Base-by-base conservation (phyloP, 2,888 invertebrate genomes). In the Pegoplata infirma region DNA sequence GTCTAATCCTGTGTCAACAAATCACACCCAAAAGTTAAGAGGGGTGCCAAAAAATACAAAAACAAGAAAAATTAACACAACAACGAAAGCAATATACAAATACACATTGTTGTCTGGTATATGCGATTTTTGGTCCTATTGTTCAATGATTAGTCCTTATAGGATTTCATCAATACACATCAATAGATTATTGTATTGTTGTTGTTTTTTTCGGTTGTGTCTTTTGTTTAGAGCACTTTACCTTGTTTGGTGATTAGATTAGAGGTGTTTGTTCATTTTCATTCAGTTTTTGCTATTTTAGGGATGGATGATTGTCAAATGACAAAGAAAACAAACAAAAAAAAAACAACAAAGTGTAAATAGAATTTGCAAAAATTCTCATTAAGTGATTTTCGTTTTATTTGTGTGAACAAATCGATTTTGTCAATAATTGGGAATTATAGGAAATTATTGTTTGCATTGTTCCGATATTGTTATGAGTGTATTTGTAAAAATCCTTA, bases 121-220 rank as follows among this genome's bases (percentile, higher is more conserved):
- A n/a, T 49, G n/a, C 36, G 8, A 40, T 40, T 40, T 5, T 4
- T 40, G 8, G 14, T 12, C n/a, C 36, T 55, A 68, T 61, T 75
- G 61, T 55, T 47, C 49, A 23, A 25, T 59, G 66, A 67, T 59
- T 71, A 56, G 67, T 44, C 51, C 44, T 75, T 75, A 68, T 72
- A 51, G 75, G 67, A 75, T 75, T 75, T 75, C 71, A 79, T 72
- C 79, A 79, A 78, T 78, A 78, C 72, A 64, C 51, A 68, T 74
- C 68, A 78, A 75, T 79, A 72, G 49, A 32, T 55, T n/a, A 36
- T 36, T 19, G 25, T 40, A 40, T 8, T 17, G n/a, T n/a, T n/a
- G n/a, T n/a, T n/a, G n/a, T n/a, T n/a, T n/a, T n/a, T n/a, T n/a
- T n/a, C n/a, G n/a, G n/a, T n/a, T n/a, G n/a, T n/a, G 36, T 36